Base-by-base conservation (phyloP, 2,113 vertebrate species). In the Anser brachyrhynchus region DNA sequence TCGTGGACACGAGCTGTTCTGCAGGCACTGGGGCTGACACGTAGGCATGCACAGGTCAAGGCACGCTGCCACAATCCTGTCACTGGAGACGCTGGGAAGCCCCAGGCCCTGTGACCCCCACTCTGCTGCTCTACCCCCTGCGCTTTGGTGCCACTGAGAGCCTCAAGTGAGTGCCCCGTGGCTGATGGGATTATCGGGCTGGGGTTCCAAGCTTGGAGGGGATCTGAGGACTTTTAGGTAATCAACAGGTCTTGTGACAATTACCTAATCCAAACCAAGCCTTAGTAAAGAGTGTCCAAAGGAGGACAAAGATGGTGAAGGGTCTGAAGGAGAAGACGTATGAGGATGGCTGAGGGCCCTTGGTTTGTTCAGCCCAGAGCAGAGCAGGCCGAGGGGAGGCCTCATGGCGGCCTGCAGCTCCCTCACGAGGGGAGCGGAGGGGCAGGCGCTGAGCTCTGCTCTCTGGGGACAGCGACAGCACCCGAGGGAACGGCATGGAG, bases 31-130 rank as follows among this genome's bases (percentile, higher is more conserved):
- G 8, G 16, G 51, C 11, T 66, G 52, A 61, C 46, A 26, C 1
- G 0, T 9, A 37, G 11, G 12, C n/a, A 62, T 31, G 26, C 0
- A 2, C 11, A 41, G 20, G 11, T 11, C 44, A 41, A 39, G 37
- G 39, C 52, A 17, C 22, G 21, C 39, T 49, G 58, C 43, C 51
- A 6, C 21, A 31, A 66, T 57, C 54, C 28, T 17, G 7, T 8
- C 39, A 9, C 31, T 26, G 37, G n/a, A 41, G 81, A 37, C 33
- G 11, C 29, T 4, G 8, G 26, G n/a, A 20, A 31, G 41, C 31
- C 17, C 33, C 35, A 58, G 15, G 6, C 26, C 20, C 11, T 62
- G 31, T 58, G 62, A 41, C 33, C 7, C 23, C 43, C 29, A 4
- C 11, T 12, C 10, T 3, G 2, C 26, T 19, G 28, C 37, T 69